Percentiles rank a stretch among this genome's conserved stretches.
Conservation (phyloP, 2,113 vertebrate species). For the Haliaeetus leucogaster region DNA sequence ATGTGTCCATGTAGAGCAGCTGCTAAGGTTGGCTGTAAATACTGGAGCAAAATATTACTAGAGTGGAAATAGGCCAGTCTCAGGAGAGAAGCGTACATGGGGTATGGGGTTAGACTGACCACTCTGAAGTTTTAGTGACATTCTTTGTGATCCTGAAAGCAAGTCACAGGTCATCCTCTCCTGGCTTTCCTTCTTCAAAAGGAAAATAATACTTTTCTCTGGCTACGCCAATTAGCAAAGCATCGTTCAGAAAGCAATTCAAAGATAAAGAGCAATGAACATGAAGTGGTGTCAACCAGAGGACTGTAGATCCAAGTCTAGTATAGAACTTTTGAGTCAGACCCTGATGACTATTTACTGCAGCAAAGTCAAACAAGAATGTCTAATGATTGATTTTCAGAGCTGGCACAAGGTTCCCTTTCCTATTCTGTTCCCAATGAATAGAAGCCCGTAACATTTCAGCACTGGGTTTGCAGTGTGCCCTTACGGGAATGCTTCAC, state of each 20-base stretch:
- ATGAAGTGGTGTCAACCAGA: not conserved
- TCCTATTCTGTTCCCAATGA: not conserved
- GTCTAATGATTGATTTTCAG: not conserved
- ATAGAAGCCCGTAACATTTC: not conserved
- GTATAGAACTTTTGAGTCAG: not conserved
- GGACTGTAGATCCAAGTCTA: not conserved
- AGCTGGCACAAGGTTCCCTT: not conserved
- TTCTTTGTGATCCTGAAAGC: not conserved
- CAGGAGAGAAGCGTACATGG: not conserved
- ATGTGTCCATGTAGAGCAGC: not conserved
- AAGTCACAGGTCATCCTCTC: not conserved
- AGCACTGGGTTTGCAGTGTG: not conserved
- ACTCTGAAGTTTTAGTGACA: not conserved
- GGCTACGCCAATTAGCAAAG: not conserved
- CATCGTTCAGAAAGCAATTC: not conserved
- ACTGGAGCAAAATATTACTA: not conserved
- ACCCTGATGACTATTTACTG: not conserved
- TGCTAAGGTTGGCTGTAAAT: not conserved
- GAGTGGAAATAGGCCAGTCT: not conserved
- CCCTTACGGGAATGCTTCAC: not conserved
- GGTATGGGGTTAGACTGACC: not conserved
- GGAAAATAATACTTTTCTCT: not conserved
- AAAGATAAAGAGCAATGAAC: not conserved
- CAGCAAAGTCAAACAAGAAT: not conserved
- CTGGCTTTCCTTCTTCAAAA: not conserved